Base-by-base conservation (phyloP, 2,888 invertebrate genomes). In the Pterobdella sp. region DNA sequence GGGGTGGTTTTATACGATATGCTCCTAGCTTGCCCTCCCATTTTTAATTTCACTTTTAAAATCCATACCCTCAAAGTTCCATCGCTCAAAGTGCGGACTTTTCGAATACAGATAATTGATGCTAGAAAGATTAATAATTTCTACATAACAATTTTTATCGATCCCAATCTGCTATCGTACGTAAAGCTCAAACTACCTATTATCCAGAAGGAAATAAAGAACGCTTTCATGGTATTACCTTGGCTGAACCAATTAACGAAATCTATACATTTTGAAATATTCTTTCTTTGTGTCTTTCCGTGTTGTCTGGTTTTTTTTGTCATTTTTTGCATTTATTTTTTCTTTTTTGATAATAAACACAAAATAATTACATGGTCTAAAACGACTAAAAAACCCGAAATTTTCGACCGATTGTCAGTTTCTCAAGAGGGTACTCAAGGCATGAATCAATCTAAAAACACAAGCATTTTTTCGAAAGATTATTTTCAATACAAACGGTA, bases 321-420 rank as follows among this genome's bases (percentile, higher is more conserved):
- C n/a, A 60, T 31, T 60, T 31, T 1, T 60, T 60, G 26, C 4
- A 26, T 31, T 26, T 26, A 22, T 49, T 4, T 31, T 60, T 60
- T 31, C 31, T 60, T 31, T 1, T 10, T 31, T 31, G 26, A 60
- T 60, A n/a, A 56, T 31, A 60, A 60, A 29, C 3, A 60, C 26
- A 60, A 60, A 1, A 22, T 60, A 1, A 60, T 1, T 60, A 26
- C 31, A 60, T n/a, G 29, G n/a, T 60, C 2, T 31, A 60, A 31
- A 56, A 60, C 60, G 26, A 60, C 60, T 26, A 60, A 60, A 60
- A 31, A 60, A 60, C 26, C 60, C 60, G 60, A 60, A 60, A 60
- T 60, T 60, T 31, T 4, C 10, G 26, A 60, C 31, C 29, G 31
- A 31, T 60, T 60, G n/a, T 31, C n/a, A 18, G 29, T 60, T 31